Percentiles rank a stretch among this genome's conserved stretches.
Evolutionary conservation across 2,113 vertebrate species (phyloP).

Genomic region (Capricornis sumatraensis): DNA sequence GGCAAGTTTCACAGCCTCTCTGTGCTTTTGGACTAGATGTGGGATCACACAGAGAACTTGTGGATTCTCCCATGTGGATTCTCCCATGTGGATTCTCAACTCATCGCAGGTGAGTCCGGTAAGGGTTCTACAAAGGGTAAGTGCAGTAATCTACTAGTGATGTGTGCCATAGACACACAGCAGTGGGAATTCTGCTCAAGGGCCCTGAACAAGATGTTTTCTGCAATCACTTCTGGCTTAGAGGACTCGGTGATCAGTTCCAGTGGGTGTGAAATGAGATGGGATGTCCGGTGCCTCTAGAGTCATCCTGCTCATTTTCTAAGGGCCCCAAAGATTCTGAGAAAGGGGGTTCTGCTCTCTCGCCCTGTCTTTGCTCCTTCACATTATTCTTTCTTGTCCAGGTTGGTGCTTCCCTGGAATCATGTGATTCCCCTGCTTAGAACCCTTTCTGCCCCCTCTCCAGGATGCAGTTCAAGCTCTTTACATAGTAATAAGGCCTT

Average conservation of each 20-base stretch:
- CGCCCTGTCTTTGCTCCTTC: background rate
- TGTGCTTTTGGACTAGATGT: background rate
- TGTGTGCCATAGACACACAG: background rate
- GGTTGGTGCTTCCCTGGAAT: background rate
- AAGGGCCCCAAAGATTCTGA: background rate
- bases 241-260: background rate
- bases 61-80: background rate
- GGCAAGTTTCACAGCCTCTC: background rate
- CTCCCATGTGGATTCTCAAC: background rate
- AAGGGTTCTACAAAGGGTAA: background rate
- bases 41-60: background rate
- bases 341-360: background rate
- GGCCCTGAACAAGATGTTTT: background rate
- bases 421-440: background rate
- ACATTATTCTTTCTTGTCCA: background rate
- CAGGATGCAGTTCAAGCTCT: background rate
- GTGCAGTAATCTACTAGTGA: rapidly evolving
- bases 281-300: background rate
- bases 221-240: background rate
- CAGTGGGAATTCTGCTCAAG: background rate
- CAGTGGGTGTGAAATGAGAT: background rate
- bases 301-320: background rate
- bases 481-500: background rate
- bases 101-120: background rate
- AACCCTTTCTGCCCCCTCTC: background rate